Percentiles rank a stretch among this genome's conserved stretches.
phyloP scores from a whole-genome alignment of 2,113 vertebrate species.

The Hydropotes inermis region DNA sequence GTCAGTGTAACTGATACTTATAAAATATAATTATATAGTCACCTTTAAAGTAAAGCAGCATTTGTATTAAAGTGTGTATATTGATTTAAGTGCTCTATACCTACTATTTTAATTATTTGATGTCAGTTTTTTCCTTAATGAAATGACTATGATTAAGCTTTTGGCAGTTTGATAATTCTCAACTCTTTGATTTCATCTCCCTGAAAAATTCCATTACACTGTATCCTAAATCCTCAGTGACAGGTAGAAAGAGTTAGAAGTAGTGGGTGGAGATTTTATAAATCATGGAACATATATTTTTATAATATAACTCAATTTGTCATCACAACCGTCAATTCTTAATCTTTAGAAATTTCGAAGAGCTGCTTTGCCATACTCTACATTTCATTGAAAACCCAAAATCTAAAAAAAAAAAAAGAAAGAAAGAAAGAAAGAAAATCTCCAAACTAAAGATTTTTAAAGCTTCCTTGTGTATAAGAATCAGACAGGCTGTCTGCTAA shows the following conservation, averaged over 20 bases:
- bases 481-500: background rate
- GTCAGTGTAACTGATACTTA: background rate
- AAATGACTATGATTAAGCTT: background rate
- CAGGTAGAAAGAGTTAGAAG: background rate
- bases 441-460: background rate
- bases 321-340: background rate
- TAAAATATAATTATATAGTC: background rate
- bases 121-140: background rate
- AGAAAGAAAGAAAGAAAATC: background rate
- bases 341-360: background rate
- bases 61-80: background rate
- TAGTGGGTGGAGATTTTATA: background rate
- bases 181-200: background rate
- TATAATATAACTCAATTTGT: background rate
- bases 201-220: background rate
- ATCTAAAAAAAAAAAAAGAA: background rate
- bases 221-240: background rate
- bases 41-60: background rate
- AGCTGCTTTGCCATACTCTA: background rate
- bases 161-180: background rate
- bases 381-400: background rate
- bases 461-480: background rate
- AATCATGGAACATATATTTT: background rate
- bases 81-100: background rate
- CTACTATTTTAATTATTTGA: background rate